Base-by-base conservation (phyloP, 1,140 invertebrate species). In the Pararge aegeria region DNA sequence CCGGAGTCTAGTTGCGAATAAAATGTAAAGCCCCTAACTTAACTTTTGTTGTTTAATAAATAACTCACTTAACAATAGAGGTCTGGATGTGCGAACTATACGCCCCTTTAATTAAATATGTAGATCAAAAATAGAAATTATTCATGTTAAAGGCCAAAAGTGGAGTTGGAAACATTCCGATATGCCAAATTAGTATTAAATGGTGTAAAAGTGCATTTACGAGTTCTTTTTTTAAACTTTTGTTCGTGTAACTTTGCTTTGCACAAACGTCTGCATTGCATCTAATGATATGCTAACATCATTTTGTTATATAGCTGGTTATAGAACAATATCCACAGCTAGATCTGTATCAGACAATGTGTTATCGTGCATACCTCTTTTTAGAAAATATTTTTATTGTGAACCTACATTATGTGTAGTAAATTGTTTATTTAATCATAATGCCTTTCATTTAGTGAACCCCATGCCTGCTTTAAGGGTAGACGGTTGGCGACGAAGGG, bases 341-440 rank as follows among this genome's bases (percentile, higher is more conserved):
- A 75, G 68, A 83, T 86, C 83, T 86, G 83, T 84, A 85, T 87
- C 83, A 83, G 80, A 83, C 80, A 68, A 72, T 77, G 59, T 68
- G 66, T 83, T 77, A 67, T 70, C 61, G 61, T 77, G 80, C 74
- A 80, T 85, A 87, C 81, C 83, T 86, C 81, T 16, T 82, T 78
- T 86, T 87, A 86, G 81, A 77, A 70, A 82, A 79, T 84, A 84
- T 83, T 89, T 87, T 87, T 86, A 87, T 89, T 84, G 83, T 87
- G 77, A 87, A 89, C 86, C 84, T 89, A 89, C 86, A 87, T 82
- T 83, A 84, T 77, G 84, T 87, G 86, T 89, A 89, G 86, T 89
- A 89, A 89, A 89, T 85, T 89, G 84, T 89, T 89, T 87, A 89
- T 89, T 89, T 89, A 89, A 89, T 87, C 80, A 79, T 63, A 65